Base-by-base conservation (phyloP, 2,113 vertebrate genomes). In the Tricholaema leucomelas region DNA sequence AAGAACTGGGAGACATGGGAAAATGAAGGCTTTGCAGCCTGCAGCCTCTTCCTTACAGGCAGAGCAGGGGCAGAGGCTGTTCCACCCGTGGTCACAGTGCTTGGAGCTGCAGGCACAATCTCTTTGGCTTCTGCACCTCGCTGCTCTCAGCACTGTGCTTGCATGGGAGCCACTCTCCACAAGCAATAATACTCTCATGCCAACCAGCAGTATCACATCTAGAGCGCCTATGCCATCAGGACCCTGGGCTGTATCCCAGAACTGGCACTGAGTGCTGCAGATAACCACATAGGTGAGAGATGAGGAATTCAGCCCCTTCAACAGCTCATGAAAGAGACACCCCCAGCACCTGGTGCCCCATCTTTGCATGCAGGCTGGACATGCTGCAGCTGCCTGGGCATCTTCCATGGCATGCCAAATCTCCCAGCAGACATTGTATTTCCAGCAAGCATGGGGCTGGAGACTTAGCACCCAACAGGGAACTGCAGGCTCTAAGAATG, bases 1-100 rank as follows among this genome's bases (percentile, higher is more conserved):
- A 72, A 66, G 60, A 71, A 28, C 19, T 6, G 19, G 55, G 66
- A 0, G 4, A 25, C 21, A 69, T 8, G 15, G 42, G 50, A 76
- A 50, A 59, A 64, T 17, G 24, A 48, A 54, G 23, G 48, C 25
- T 77, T 42, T 33, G 55, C 38, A 28, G 35, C 24, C 67, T 42
- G 38, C 38, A 64, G 14, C 17, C 23, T 16, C 30, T 31, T 65
- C 50, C 27, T 20, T 1, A 0, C 17, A 44, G 46, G 54, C 33
- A 59, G 36, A 23, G 42, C 48, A 82, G 72, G 18, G 35, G 13
- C 40, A 58, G 15, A 23, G 36, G 10, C 52, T 66, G 15, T 27
- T 64, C 15, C 40, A 35, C 35, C 20, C 7, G 2, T 0, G 0
- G 9, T 17, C 63, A 33, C 55, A 55, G 42, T 2, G 0, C 55